Conservation (phyloP, 2,797 vertebrate species). For the Coreius guichenoti region DNA sequence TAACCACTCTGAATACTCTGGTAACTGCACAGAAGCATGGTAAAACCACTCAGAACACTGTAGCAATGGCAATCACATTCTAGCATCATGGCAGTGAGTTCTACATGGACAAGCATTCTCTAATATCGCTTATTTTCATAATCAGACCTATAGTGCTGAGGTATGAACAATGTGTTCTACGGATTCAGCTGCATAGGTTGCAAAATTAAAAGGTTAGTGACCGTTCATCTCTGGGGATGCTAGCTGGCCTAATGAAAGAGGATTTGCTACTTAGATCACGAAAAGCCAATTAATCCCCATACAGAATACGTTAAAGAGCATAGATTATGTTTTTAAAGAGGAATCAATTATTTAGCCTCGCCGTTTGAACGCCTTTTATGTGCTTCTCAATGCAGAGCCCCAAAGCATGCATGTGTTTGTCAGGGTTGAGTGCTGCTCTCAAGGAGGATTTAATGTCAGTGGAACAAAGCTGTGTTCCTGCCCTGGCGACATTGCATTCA, state of each 20-base stretch:
- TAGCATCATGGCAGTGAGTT: neutral
- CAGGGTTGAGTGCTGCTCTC: constrained; percentile 34
- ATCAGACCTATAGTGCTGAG: constrained; percentile 4
- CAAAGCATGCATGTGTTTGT: constrained; percentile 42
- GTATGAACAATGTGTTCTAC: neutral
- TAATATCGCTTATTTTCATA: neutral
- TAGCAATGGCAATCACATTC: neutral
- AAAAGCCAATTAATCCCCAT: constrained; percentile 42
- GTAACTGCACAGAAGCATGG: neutral
- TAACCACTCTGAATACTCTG: neutral
- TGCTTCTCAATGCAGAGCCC: constrained; percentile 11
- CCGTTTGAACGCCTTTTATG: constrained; percentile 29
- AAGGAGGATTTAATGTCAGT: constrained; percentile 52
- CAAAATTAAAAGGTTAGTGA: constrained; percentile 3
- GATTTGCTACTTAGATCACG: constrained; percentile 38
- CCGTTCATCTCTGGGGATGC: constrained; percentile 17
- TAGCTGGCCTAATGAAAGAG: constrained; percentile 54
- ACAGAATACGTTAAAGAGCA: constrained; percentile 53
- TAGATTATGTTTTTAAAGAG: constrained; percentile 37
- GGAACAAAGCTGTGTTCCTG: constrained; percentile 57
- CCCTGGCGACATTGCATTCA: constrained; percentile 55
- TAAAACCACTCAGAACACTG: constrained; percentile 5
- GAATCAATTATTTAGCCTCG: constrained; percentile 14
- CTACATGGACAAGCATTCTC: neutral
- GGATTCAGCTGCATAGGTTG: neutral